phyloP scores from a whole-genome alignment of 2,888 invertebrate species.

The Tenthredo livida region DNA sequence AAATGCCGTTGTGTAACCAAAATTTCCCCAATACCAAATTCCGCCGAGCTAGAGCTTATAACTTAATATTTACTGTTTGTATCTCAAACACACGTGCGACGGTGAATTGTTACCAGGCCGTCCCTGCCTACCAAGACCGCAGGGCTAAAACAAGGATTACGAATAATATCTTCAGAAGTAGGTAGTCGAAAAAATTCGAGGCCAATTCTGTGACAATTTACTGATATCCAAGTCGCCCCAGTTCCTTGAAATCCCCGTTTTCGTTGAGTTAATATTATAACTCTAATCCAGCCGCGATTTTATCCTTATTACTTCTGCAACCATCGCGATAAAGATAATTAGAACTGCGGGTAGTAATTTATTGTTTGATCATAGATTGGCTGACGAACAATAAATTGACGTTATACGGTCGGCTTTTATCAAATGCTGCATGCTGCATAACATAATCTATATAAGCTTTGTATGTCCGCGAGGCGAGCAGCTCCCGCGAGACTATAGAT shows the following conservation, averaged over 20 bases:
- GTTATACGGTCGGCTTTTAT: conserved; percentile 19
- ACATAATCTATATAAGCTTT: conserved; percentile 32
- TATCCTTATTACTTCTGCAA: conserved; percentile 57
- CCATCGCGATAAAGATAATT: conserved; percentile 55
- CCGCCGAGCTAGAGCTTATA: conserved; percentile 21
- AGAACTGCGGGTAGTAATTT: conserved; percentile 35
- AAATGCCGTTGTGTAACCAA: conserved; percentile 25
- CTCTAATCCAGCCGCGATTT: conserved; percentile 52
- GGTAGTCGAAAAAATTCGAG: not conserved
- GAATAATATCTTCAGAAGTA: not conserved
- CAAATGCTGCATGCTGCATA: conserved; percentile 16
- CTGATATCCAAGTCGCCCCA: not conserved
- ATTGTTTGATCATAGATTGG: conserved; percentile 24
- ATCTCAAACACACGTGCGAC: conserved; percentile 26
- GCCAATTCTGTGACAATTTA: not conserved
- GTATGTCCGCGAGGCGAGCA: not conserved
- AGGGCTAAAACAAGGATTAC: conserved; percentile 23
- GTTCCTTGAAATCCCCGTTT: not conserved
- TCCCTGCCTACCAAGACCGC: not conserved
- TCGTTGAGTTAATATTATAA: conserved; percentile 20
- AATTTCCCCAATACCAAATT: conserved; percentile 27
- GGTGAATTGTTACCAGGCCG: not conserved
- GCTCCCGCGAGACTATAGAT: conserved; percentile 9
- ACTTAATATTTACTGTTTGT: conserved; percentile 46
- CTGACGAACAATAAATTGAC: conserved; percentile 36